A percentile compares a stretch with the other conserved stretches of the same genome.
Conservation (phyloP, 2,888 invertebrate species). For the Leptopilina syphax region DNA sequence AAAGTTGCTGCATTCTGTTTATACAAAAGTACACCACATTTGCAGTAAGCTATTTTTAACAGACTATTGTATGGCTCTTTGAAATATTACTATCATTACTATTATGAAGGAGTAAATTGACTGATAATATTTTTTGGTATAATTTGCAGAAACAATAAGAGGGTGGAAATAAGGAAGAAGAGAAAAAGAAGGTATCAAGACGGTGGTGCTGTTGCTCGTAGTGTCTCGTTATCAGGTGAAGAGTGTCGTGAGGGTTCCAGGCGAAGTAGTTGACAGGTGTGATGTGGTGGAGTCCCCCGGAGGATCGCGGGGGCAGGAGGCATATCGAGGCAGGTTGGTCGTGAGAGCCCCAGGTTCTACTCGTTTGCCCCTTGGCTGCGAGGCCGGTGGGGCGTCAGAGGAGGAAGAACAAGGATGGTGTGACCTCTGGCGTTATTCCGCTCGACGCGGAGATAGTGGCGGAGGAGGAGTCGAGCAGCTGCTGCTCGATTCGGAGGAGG, state of each 20-base stretch:
- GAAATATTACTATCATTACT: too few species aligned
- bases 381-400: slow-evolving; percentile 77
- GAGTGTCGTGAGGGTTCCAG: slow-evolving; percentile 66
- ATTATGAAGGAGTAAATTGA: too few species aligned
- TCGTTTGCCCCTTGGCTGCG: slow-evolving; percentile 76
- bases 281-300: slow-evolving; percentile 74
- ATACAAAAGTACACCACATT: too few species aligned
- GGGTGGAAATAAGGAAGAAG: slow-evolving; percentile 21
- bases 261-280: slow-evolving; percentile 68
- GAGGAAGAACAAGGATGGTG: slow-evolving; percentile 73
- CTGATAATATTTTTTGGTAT: too few species aligned
- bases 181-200: slow-evolving; percentile 33
- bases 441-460: slow-evolving; percentile 65
- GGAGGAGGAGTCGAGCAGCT: slow-evolving; percentile 69
- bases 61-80: too few species aligned
- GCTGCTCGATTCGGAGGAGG: slow-evolving; percentile 76
- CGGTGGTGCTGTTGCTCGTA: slow-evolving; percentile 58
- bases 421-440: slow-evolving; percentile 73
- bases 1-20: too few species aligned
- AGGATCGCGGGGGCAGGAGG: slow-evolving; percentile 66
- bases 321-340: slow-evolving; percentile 65
- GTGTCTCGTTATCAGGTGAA: slow-evolving; percentile 62
- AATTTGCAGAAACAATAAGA: too few species aligned
- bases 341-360: slow-evolving; percentile 73
- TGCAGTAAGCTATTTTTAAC: too few species aligned